Conservation (phyloP, 2,888 invertebrate species). For the Ochropleura plecta region DNA sequence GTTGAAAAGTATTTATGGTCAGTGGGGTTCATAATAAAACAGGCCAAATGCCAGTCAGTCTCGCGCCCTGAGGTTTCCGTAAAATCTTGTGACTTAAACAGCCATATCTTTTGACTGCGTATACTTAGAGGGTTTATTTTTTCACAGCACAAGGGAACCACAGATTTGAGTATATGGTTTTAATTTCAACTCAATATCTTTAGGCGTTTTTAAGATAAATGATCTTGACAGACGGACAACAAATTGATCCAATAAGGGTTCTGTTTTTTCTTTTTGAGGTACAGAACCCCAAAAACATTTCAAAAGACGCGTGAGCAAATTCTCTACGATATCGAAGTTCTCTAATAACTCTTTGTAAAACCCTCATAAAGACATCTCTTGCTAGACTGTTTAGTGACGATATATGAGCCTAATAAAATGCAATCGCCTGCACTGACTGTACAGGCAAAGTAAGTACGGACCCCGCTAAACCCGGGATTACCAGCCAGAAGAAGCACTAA, state of each 20-base stretch:
- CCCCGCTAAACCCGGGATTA: constrained; percentile 35
- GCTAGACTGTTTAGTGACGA: background rate
- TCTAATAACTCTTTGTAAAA: background rate
- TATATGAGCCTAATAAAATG: constrained; percentile 36
- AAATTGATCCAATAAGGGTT: no score
- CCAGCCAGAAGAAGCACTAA: constrained; percentile 46
- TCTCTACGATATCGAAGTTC: background rate
- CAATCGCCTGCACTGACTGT: constrained; percentile 22
- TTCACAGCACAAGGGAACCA: no score
- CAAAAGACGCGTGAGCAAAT: background rate
- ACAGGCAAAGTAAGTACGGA: background rate
- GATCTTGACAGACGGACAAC: no score
- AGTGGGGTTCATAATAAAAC: background rate
- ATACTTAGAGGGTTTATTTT: no score
- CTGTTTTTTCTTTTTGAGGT: no score
- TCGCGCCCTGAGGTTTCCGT: no score
- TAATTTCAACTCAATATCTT: no score
- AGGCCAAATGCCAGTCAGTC: background rate
- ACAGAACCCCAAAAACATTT: no score
- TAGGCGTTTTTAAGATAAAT: no score
- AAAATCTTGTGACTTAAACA: no score
- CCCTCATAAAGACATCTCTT: constrained; percentile 1
- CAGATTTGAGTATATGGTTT: no score
- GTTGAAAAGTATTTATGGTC: background rate
- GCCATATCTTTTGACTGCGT: no score